Base-by-base conservation (phyloP, 2,113 vertebrate genomes). In the Paramisgurnus dabryanus region DNA sequence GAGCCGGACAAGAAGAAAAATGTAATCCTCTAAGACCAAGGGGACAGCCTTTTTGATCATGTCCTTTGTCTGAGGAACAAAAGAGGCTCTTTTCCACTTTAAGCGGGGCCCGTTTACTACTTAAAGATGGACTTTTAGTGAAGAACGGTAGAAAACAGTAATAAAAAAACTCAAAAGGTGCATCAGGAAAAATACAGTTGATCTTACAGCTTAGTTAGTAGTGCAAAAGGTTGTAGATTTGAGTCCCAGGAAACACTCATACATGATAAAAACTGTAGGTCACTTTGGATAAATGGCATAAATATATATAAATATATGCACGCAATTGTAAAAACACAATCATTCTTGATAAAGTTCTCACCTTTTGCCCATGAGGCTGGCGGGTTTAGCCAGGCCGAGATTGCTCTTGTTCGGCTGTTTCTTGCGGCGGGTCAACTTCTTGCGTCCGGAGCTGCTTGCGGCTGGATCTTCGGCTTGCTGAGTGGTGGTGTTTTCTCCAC, bases 341-440 rank as follows among this genome's bases (percentile, higher is more conserved):
- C 10, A 40, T 40, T 67, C 39, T 22, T 68, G 58, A 34, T 55
- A 71, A 22, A 69, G 67, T 74, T 17, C 85, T 75, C 92, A 96
- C 95, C 96, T 97, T 88, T 98, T 98, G 43, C 95, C 94, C 90
- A 94, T 87, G 83, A 90, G 91, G 86, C 80, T 89, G 41, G 92
- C 85, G 0, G 92, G 88, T 47, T 87, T 90, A 0, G 93, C 90
- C 22, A 93, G 80, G 49, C 88, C 89, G 3, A 75, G 60, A 76
- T 87, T 87, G 43, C 80, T 39, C 3, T 88, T 85, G 13, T 80
- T 85, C 6, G 89, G 83, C 75, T 87, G 80, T 84, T 93, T 97
- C 90, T 93, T 94, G 85, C 94, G 93, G 15, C 87, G 85, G n/a
- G 87, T 89, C 81, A 93, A 89, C 86, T 87, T 95, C 91, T 93